Conservation (phyloP, 2,797 vertebrate species). For the Enteromius radiatus region DNA sequence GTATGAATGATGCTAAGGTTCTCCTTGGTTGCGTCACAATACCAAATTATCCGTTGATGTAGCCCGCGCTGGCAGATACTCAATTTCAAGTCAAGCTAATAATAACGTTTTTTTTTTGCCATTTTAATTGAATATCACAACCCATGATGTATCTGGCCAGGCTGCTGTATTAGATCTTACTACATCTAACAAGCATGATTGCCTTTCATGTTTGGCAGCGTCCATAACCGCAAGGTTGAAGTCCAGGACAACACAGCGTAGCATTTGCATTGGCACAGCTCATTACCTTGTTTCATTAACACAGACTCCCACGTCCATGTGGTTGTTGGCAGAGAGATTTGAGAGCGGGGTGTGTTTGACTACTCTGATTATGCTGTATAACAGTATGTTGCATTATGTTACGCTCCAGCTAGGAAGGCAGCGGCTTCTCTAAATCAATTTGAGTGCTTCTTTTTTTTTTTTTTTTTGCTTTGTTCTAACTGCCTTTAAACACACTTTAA, state of each 20-base stretch:
- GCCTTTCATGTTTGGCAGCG: slow-evolving; percentile 45
- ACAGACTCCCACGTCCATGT: slow-evolving; percentile 37
- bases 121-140: slow-evolving; percentile 41
- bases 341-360: slow-evolving; percentile 28
- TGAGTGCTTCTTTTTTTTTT: not conserved
- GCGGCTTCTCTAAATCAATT: not conserved
- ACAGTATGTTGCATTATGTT: not conserved
- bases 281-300: slow-evolving; percentile 54
- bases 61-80: not conserved
- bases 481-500: not conserved
- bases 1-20: not conserved
- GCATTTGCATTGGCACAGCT: slow-evolving; percentile 39
- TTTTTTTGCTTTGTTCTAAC: not conserved
- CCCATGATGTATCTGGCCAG: slow-evolving; percentile 26
- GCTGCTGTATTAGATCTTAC: slow-evolving; percentile 40
- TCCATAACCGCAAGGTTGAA: slow-evolving; percentile 43
- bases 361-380: slow-evolving; percentile 31
- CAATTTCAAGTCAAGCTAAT: slow-evolving; percentile 29
- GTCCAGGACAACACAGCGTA: slow-evolving; percentile 41
- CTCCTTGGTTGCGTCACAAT: not conserved
- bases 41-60: slow-evolving; percentile 7
- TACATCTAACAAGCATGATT: slow-evolving; percentile 46
- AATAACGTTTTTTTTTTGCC: slow-evolving; percentile 10
- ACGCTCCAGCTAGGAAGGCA: slow-evolving; percentile 10
- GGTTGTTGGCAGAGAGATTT: slow-evolving; percentile 44